Percentiles rank a stretch among this genome's conserved stretches.
Evolutionary conservation across 2,797 vertebrate genomes (phyloP).

Genomic region (Clarias laeviceps): DNA sequence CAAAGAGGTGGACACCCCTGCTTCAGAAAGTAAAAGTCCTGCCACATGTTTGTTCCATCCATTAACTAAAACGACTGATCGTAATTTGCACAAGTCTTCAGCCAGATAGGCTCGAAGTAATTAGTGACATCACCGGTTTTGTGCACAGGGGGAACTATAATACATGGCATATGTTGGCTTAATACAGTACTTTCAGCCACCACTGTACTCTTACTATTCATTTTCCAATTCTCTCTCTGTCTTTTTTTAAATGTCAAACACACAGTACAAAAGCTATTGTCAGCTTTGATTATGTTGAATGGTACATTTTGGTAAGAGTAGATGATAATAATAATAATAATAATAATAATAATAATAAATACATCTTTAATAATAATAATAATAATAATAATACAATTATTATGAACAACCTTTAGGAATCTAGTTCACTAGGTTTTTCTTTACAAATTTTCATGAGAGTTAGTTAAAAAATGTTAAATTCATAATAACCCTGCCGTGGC

Average conservation of each 20-base stretch:
- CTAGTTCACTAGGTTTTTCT: background rate
- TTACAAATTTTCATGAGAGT: background rate
- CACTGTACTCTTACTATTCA: slow-evolving; percentile 11
- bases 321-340: background rate
- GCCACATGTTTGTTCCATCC: no score
- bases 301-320: background rate
- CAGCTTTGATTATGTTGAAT: background rate
- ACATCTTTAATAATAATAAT: background rate
- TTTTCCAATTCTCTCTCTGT: background rate
- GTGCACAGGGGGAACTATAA: no score
- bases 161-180: no score
- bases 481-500: slow-evolving; percentile 13
- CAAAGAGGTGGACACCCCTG: no score
- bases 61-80: no score
- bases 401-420: background rate
- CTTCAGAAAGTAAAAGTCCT: no score
- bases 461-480: background rate
- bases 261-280: background rate
- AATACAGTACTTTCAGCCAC: no score
- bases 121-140: no score
- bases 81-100: no score
- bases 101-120: no score
- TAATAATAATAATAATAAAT: background rate
- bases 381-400: no score
- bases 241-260: slow-evolving; percentile 20